phyloP scores from a whole-genome alignment of 2,797 vertebrate species.

The Sebastes steindachneri region DNA sequence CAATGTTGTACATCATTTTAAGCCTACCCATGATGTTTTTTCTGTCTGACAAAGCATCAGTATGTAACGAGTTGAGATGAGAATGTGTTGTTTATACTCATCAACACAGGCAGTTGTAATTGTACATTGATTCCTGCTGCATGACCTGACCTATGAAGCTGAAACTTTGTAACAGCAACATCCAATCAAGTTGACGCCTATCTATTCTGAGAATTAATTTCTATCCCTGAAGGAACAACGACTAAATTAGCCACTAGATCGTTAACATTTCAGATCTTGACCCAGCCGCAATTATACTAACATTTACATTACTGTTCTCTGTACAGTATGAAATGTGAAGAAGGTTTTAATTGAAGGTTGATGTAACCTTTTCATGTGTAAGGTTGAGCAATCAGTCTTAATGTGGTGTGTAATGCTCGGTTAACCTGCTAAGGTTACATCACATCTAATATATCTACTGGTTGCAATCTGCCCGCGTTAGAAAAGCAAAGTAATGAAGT shows the following conservation, averaged over 20 bases:
- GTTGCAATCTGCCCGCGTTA: constrained; percentile 54
- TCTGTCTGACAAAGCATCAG: too few relatives aligned
- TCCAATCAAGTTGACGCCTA: constrained; percentile 59
- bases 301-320: constrained; percentile 46
- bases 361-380: constrained; percentile 75
- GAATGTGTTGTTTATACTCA: neutral
- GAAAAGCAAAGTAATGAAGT: constrained; percentile 71
- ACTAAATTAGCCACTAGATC: constrained; percentile 68
- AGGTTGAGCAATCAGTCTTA: constrained; percentile 77
- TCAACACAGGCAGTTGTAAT: constrained; percentile 5
- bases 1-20: too few relatives aligned
- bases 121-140: neutral
- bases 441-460: constrained; percentile 64
- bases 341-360: constrained; percentile 78
- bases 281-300: constrained; percentile 44
- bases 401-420: constrained; percentile 63
- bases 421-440: constrained; percentile 80
- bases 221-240: constrained; percentile 69
- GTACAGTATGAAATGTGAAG: constrained; percentile 38
- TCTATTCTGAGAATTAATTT: constrained; percentile 74
- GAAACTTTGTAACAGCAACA: constrained; percentile 37
- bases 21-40: too few relatives aligned
- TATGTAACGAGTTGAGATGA: too few relatives aligned
- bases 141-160: constrained; percentile 26
- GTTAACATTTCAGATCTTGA: constrained; percentile 64